Percentiles rank a stretch among this genome's conserved stretches.
phyloP scores from a whole-genome alignment of 2,113 vertebrate species.

The Donacobius atricapilla region DNA sequence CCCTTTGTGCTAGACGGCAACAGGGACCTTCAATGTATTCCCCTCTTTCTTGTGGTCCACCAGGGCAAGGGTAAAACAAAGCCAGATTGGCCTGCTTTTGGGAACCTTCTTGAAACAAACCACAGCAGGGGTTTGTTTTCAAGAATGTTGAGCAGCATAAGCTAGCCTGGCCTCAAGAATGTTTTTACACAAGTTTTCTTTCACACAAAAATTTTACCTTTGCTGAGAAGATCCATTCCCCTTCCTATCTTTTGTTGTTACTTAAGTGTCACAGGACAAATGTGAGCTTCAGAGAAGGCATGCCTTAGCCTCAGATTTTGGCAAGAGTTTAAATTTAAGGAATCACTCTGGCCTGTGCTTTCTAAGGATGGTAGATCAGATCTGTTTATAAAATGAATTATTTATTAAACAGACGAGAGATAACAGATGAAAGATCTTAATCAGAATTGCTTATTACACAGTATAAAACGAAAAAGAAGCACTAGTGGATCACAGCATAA shows the following conservation, averaged over 20 bases:
- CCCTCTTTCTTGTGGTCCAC: background rate
- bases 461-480: background rate
- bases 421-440: background rate
- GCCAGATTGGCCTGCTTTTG: background rate
- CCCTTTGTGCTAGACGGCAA: background rate
- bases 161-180: background rate
- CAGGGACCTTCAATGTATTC: background rate
- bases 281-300: background rate
- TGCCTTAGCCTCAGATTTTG: background rate
- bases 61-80: background rate
- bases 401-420: background rate
- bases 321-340: background rate
- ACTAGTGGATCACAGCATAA: background rate
- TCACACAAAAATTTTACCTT: background rate
- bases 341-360: background rate
- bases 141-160: background rate
- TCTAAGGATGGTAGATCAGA: background rate
- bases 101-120: background rate
- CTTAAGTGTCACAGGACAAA: accelerated
- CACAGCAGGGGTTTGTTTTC: background rate
- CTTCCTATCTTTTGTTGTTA: background rate
- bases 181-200: background rate
- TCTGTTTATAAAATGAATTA: background rate
- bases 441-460: background rate
- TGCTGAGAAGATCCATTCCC: background rate